These are phyloP conservation scores for Drosophila setosimentum DNA, from an alignment of 2,888 invertebrate genomes.

Conservation along the genomic window DNA sequence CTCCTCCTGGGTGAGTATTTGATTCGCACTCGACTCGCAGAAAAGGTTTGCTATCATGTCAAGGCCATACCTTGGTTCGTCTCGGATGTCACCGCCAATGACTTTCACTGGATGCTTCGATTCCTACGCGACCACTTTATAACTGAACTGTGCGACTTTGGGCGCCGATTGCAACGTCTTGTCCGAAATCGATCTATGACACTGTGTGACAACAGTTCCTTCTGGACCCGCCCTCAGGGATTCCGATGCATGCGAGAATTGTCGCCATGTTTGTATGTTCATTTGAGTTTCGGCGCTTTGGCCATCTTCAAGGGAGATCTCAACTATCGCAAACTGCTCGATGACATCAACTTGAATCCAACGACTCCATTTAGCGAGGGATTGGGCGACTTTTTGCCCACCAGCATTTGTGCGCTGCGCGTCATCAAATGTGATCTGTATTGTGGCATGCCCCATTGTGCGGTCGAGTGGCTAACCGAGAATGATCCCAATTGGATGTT, in stretches of 20 bases:
- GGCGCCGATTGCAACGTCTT: slow-evolving; percentile 87
- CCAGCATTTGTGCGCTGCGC: slow-evolving; percentile 92
- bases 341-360: slow-evolving; percentile 93
- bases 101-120: slow-evolving; percentile 90
- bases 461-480: slow-evolving; percentile 86
- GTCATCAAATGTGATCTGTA: slow-evolving; percentile 96
- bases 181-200: slow-evolving; percentile 85
- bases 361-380: slow-evolving; percentile 87
- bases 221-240: slow-evolving; percentile 94
- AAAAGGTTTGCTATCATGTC: slow-evolving; percentile 91
- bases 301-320: slow-evolving; percentile 96
- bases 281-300: slow-evolving; percentile 89
- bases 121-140: slow-evolving; percentile 83
- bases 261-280: slow-evolving; percentile 89
- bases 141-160: slow-evolving; percentile 83
- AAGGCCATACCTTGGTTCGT: slow-evolving; percentile 98
- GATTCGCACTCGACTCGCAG: slow-evolving; percentile 87
- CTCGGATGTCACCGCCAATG: slow-evolving; percentile 92
- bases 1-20: slow-evolving; percentile 94
- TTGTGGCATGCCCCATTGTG: slow-evolving; percentile 90
- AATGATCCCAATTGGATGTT: slow-evolving; percentile 91
- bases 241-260: slow-evolving; percentile 91
- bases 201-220: slow-evolving; percentile 87
- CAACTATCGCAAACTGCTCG: slow-evolving; percentile 96
- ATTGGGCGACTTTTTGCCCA: slow-evolving; percentile 89